A percentile compares a stretch with the other conserved stretches of the same genome.
These are phyloP conservation scores for Notarius lentiginosus DNA, from an alignment of 2,113 vertebrate species.

Conservation along the genomic window DNA sequence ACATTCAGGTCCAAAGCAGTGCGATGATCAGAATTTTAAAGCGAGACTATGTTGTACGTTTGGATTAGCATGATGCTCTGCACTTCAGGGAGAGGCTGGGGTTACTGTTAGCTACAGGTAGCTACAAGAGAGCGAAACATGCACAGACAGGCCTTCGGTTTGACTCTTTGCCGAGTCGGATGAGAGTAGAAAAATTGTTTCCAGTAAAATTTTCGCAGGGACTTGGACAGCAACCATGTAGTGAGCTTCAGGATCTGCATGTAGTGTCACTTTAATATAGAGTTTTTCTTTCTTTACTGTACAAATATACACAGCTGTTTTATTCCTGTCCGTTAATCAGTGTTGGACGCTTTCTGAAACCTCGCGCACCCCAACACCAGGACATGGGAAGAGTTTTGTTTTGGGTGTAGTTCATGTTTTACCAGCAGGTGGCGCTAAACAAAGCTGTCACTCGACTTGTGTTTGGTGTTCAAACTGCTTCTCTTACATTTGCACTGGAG, in stretches of 20 bases:
- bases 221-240: conserved; percentile 3
- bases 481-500: background rate
- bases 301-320: conserved; percentile 46
- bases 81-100: too few relatives aligned
- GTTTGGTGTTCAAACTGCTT: background rate
- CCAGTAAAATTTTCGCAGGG: background rate
- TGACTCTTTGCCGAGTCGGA: background rate
- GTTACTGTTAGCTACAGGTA: background rate
- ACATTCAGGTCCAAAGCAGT: background rate
- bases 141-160: background rate
- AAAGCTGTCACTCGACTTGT: background rate
- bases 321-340: conserved; percentile 3
- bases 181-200: background rate
- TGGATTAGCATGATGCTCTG: background rate
- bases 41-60: background rate
- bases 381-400: background rate
- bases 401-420: background rate
- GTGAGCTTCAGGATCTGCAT: conserved; percentile 21
- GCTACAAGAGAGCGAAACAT: background rate
- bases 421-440: conserved; percentile 33
- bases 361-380: background rate
- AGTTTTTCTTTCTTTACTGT: conserved; percentile 36
- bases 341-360: background rate
- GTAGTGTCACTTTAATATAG: conserved; percentile 30
- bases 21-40: too few relatives aligned